Base-by-base conservation (phyloP, 2,888 invertebrate species). In the Dryobota labecula region DNA sequence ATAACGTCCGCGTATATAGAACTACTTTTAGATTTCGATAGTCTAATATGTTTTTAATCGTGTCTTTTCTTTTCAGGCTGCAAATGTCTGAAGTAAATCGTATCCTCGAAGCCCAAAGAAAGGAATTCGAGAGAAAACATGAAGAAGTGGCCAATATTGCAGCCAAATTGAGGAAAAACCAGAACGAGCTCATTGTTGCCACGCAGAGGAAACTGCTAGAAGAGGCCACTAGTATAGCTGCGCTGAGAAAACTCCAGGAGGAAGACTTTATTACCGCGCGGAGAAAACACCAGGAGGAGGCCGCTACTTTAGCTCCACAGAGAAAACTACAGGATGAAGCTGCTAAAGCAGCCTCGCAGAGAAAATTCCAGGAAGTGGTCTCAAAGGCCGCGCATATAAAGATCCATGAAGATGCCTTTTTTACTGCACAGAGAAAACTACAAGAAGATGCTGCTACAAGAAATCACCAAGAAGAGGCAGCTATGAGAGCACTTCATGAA, bases 21-120 rank as follows among this genome's bases (percentile, higher is more conserved):
- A 18, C 8, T 27, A 8, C 1, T 27, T 51, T 51, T 8, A 18
- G 3, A 51, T 51, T 51, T 1, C 15, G 3, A 27, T 8, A 8
- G 51, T 8, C 3, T 51, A 3, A 27, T 51, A 27, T 27, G 6
- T 27, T 51, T 51, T 27, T 51, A 49, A 24, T 18, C 15, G 2
- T 43, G 15, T 27, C 15, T 27, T 43, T 27, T 43, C 8, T 27
- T 71, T 53, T 36, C 36, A 71, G 69, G 53, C 18, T 18, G 8
- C 43, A n/a, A n/a, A 8, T 18, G 11, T 27, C 71, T 36, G 33
- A 70, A 36, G 11, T 24, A 20, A 41, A 13, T 20, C 69, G 6
- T 9, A 1, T 27, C 20, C 27, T 9, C 30, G 20, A 51, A 41
- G 15, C 47, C 30, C n/a, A 24, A 18, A 47, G 13, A 27, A 15